Conservation (phyloP, 2,888 invertebrate species). For the Oxystoma pomonae region DNA sequence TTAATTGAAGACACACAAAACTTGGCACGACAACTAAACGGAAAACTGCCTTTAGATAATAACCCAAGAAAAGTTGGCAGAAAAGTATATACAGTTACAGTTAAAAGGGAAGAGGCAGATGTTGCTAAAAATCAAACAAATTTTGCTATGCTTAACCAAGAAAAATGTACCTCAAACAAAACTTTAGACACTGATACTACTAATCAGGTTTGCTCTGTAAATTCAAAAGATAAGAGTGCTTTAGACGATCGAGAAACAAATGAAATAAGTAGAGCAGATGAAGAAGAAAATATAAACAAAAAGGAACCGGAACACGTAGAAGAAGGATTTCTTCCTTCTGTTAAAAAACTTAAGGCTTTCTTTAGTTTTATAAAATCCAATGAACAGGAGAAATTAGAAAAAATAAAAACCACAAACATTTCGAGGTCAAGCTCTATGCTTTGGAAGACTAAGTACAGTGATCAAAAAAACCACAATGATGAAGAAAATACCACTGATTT, state of each 20-base stretch:
- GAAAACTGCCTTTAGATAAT: constrained; percentile 25
- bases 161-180: too few species aligned
- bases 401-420: not conserved
- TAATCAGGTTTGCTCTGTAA: not conserved
- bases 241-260: not conserved
- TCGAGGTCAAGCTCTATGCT: not conserved
- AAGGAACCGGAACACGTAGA: not conserved
- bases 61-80: constrained; percentile 2
- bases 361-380: not conserved
- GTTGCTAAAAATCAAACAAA: not conserved
- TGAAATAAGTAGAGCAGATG: not conserved
- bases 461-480: too few species aligned
- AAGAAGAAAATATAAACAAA: too few species aligned
- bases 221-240: not conserved
- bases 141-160: not conserved
- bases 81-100: constrained; percentile 7
- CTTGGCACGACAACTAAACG: constrained; percentile 26
- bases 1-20: constrained; percentile 26
- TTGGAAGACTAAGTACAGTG: not conserved
- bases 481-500: not conserved
- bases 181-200: not conserved
- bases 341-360: not conserved
- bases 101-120: not conserved
- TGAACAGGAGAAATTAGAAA: not conserved
- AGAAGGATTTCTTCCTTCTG: not conserved